A percentile compares a stretch with the other conserved stretches of the same genome.
These are phyloP conservation scores for Macrostomum lignano DNA, from an alignment of 1,140 invertebrate genomes.

Conservation along the genomic window DNA sequence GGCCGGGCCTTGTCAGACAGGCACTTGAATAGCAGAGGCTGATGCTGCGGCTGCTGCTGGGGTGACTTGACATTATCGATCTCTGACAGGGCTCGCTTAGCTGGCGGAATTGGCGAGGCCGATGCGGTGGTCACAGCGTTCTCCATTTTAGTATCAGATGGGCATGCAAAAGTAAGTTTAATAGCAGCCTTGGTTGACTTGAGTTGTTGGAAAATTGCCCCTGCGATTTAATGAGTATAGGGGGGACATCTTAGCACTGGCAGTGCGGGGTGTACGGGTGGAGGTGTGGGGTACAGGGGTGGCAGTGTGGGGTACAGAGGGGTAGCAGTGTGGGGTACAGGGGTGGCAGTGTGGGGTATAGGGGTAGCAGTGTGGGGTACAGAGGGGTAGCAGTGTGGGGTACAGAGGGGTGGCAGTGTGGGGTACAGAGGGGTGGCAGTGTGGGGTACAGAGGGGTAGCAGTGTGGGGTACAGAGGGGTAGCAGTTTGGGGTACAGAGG, in stretches of 20 bases:
- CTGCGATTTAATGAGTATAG: background rate
- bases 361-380: too few species aligned
- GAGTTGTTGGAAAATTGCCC: background rate
- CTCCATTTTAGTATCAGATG: background rate
- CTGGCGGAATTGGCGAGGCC: background rate
- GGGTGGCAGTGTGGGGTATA: too few species aligned
- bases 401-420: too few species aligned
- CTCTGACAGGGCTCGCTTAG: background rate
- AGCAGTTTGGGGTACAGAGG: too few species aligned
- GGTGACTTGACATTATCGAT: background rate
- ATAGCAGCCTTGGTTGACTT: background rate
- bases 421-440: too few species aligned
- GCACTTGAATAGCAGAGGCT: slow-evolving; percentile 40
- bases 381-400: too few species aligned
- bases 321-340: too few species aligned
- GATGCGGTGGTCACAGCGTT: background rate
- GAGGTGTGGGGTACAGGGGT: too few species aligned
- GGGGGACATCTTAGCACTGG: background rate
- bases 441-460: too few species aligned
- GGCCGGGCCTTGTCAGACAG: slow-evolving; percentile 43
- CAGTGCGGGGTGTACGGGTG: too few species aligned
- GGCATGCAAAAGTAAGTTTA: background rate
- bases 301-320: too few species aligned
- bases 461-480: too few species aligned
- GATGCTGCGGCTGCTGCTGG: background rate